Percentiles rank a stretch among this genome's conserved stretches.
Evolutionary conservation across 2,113 vertebrate genomes (phyloP).

Genomic region (Thalassoma bifasciatum): DNA sequence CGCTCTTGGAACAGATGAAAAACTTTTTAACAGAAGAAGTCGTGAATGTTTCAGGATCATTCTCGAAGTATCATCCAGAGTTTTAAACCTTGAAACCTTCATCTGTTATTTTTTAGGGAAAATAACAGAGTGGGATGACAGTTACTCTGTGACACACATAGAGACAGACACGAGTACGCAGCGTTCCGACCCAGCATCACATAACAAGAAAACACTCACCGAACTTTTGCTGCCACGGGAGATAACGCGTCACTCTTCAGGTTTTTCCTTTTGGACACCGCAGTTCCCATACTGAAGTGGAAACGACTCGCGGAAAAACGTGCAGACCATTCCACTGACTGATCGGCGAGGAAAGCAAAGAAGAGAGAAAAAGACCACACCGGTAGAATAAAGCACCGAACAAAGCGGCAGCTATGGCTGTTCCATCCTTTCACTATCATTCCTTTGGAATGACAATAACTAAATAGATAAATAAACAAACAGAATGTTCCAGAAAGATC

Average conservation of each 20-base stretch:
- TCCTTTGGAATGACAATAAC: no score
- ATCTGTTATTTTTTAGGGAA: no score
- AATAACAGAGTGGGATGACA: no score
- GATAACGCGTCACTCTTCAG: conserved; percentile 93
- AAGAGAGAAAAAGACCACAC: neutral
- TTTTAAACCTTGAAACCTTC: no score
- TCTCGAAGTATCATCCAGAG: no score
- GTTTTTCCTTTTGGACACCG: conserved; percentile 93
- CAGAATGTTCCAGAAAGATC: neutral
- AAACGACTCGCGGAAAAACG: conserved; percentile 62
- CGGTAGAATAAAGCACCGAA: neutral
- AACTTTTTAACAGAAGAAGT: no score
- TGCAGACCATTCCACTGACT: conserved; percentile 76
- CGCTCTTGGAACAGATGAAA: no score
- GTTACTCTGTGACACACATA: no score
- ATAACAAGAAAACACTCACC: conserved; percentile 81
- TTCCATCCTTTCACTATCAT: neutral
- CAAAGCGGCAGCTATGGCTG: neutral
- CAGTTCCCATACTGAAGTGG: conserved; percentile 91
- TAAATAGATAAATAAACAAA: neutral
- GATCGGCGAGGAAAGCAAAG: conserved; percentile 3
- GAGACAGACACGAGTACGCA: no score
- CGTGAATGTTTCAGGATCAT: no score
- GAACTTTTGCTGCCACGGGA: conserved; percentile 94
- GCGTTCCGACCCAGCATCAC: neutral